These are phyloP conservation scores for Coptodon bakossiorum DNA, from an alignment of 2,113 vertebrate genomes.

Conservation along the genomic window DNA sequence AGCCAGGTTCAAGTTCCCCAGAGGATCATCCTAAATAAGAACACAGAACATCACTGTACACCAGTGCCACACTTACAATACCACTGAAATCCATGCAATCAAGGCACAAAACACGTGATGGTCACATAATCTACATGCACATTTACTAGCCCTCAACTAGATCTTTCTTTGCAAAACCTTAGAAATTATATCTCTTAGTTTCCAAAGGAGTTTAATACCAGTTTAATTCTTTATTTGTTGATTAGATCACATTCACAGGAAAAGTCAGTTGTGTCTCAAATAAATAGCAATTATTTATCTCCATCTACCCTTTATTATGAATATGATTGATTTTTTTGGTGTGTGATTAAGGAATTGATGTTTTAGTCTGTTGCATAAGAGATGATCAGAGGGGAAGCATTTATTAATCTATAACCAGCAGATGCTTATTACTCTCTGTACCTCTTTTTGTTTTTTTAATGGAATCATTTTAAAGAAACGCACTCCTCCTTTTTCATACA, in stretches of 20 bases:
- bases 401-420: neutral
- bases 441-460: neutral
- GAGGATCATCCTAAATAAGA: slow-evolving; percentile 86
- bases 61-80: slow-evolving; percentile 42
- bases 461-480: neutral
- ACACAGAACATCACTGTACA: slow-evolving; percentile 52
- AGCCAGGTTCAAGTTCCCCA: slow-evolving; percentile 96
- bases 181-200: neutral
- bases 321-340: neutral
- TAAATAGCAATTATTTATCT: neutral
- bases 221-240: neutral
- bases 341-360: neutral
- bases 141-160: neutral
- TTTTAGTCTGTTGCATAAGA: neutral
- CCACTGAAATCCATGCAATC: slow-evolving; percentile 5
- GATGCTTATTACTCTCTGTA: neutral
- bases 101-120: neutral
- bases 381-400: neutral
- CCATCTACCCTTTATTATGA: neutral
- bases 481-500: neutral
- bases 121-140: neutral
- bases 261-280: neutral
- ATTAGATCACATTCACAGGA: neutral
- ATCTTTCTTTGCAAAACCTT: neutral
- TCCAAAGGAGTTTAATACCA: neutral